These are phyloP conservation scores for Zelleria hepariella DNA, from an alignment of 2,888 invertebrate genomes.

Conservation along the genomic window DNA sequence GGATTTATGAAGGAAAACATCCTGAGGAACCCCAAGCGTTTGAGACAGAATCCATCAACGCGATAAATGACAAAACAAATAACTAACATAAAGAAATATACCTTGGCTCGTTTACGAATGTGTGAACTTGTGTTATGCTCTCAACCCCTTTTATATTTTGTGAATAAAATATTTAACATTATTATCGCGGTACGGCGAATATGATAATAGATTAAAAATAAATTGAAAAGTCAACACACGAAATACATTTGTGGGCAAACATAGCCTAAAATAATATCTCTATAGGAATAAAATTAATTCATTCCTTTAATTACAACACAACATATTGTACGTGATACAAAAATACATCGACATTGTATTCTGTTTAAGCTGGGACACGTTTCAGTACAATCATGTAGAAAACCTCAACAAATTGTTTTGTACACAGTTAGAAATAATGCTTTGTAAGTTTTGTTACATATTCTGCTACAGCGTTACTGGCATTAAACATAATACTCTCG, in stretches of 20 bases:
- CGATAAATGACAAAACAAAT: too few relatives aligned
- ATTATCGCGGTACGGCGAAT: neutral
- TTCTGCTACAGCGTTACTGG: too few relatives aligned
- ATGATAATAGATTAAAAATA: neutral
- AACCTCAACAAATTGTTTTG: conserved; percentile 18
- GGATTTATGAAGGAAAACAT: neutral
- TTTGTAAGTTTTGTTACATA: too few relatives aligned
- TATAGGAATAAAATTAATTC: conserved; percentile 60
- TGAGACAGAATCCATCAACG: too few relatives aligned
- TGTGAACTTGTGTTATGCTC: too few relatives aligned
- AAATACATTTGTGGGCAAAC: conserved; percentile 14
- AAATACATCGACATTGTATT: conserved; percentile 40
- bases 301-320: conserved; percentile 57
- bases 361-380: conserved; percentile 58
- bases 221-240: conserved; percentile 4
- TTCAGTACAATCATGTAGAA: conserved; percentile 31
- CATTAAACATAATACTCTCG: too few relatives aligned
- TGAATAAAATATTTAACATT: neutral
- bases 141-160: too few relatives aligned
- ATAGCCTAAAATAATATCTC: conserved; percentile 61
- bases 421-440: too few relatives aligned
- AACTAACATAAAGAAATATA: too few relatives aligned
- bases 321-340: conserved; percentile 60
- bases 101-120: too few relatives aligned
- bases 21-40: too few relatives aligned